Conservation (phyloP, 2,888 invertebrate genomes). For the Sabatieria punctata region DNA sequence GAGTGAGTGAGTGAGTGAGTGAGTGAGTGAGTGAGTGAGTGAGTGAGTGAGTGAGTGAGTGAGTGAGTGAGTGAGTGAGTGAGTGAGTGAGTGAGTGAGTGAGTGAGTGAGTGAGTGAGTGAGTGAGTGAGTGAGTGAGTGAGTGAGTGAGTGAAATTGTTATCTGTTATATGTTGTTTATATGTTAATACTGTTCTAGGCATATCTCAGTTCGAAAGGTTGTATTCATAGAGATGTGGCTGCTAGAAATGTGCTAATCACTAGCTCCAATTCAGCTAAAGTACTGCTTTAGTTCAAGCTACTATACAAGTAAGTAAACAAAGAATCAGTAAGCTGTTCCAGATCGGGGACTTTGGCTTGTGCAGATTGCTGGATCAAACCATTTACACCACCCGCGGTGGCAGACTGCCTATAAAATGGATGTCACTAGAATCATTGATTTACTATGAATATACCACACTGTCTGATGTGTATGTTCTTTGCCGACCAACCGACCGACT, state of each 20-base stretch:
- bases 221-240: conserved; percentile 25
- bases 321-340: conserved; percentile 1
- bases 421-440: conserved; percentile 21
- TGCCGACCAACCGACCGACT: too few relatives aligned
- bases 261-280: conserved; percentile 11
- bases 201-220: conserved; percentile 20
- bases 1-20: too few relatives aligned
- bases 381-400: conserved; percentile 21
- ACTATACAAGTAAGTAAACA: conserved; percentile 1
- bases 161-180: too few relatives aligned
- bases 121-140: too few relatives aligned
- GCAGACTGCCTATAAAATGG: conserved; percentile 22
- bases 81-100: too few relatives aligned
- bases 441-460: conserved; percentile 20
- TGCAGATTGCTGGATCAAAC: conserved; percentile 22
- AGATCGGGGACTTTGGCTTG: conserved; percentile 24
- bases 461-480: conserved; percentile 20
- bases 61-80: too few relatives aligned
- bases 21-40: too few relatives aligned
- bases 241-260: conserved; percentile 20
- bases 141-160: too few relatives aligned
- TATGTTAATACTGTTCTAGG: conserved; percentile 13
- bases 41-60: too few relatives aligned
- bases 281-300: background rate
- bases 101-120: too few relatives aligned